Evolutionary conservation across 1,140 invertebrate genomes (phyloP).

Genomic region (Euura lappo): DNA sequence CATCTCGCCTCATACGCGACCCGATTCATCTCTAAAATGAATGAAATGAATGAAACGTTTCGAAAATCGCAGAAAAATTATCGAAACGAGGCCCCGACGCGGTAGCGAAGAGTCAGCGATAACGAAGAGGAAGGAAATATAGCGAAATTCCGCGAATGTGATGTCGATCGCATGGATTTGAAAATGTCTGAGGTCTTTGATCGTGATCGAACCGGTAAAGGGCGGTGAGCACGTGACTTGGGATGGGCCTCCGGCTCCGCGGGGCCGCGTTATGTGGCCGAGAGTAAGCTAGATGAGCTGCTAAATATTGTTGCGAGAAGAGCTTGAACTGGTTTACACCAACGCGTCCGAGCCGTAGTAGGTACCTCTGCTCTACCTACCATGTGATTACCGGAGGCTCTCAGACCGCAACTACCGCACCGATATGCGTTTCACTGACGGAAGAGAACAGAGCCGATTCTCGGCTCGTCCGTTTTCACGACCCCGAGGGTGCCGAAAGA

Average conservation of each 20-base stretch:
- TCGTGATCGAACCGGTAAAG: not conserved
- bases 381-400: no score
- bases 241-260: not conserved
- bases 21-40: not conserved
- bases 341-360: not conserved
- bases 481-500: no score
- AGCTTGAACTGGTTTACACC: slow-evolving; percentile 4
- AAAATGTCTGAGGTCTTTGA: not conserved
- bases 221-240: slow-evolving; percentile 1
- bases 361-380: not conserved
- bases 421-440: no score
- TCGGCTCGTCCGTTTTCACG: no score
- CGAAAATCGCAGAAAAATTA: no score
- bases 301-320: slow-evolving; percentile 3
- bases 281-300: not conserved
- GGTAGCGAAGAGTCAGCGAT: no score
- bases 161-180: no score
- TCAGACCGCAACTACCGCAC: no score
- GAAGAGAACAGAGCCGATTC: no score
- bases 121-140: no score
- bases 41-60: no score
- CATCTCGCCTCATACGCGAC: slow-evolving; percentile 18
- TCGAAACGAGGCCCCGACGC: not conserved
- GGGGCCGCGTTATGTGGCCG: not conserved
- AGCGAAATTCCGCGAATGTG: no score